Evolutionary conservation across 2,888 invertebrate genomes (phyloP), one percentile per base, ranked within the genome.

Genomic region (Nemotelus nigrinus): DNA sequence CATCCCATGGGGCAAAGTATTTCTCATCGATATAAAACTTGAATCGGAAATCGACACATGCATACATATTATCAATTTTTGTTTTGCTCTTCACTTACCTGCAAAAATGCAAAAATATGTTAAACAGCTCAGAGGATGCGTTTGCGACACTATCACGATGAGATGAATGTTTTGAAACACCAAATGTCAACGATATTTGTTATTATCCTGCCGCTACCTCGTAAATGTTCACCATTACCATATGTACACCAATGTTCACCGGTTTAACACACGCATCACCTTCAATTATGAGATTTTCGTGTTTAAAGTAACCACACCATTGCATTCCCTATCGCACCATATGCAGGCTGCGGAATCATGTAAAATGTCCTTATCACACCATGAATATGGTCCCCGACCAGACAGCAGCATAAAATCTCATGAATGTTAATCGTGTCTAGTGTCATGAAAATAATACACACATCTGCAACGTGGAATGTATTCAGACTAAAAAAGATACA

Each of bases 401-500:
- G 25, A 25, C 72, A 72, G 60, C 72, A 68, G 45, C 53, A 72
- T 58, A 72, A 60, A 72, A 72, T 72, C 72, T 72, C 72, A 72
- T 72, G 72, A 72, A 72, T 72, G 72, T 72, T 72, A 72, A 72
- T 72, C 60, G 72, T 58, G 47, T 72, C 58, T 47, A 43, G 47
- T 60, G 72, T 47, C 72, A 72, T 43, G 72, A 60, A 45, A 72
- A 60, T 47, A 68, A 7, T 72, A 72, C 72, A 72, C 72, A 58
- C 48, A 60, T 72, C 72, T 72, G 72, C 47, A 72, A 7, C 43
- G 50, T n/a, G 2, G 60, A 71, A 43, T 71, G 41, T 41, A 47
- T n/a, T 47, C 39, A 47, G 25, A n/a, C n/a, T 8, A 25, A 5
- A 25, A 25, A 25, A 50, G 50, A 7, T 50, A 8, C 50, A 50